Conservation (phyloP, 2,797 vertebrate species). For the Leptoclinus maculatus region DNA sequence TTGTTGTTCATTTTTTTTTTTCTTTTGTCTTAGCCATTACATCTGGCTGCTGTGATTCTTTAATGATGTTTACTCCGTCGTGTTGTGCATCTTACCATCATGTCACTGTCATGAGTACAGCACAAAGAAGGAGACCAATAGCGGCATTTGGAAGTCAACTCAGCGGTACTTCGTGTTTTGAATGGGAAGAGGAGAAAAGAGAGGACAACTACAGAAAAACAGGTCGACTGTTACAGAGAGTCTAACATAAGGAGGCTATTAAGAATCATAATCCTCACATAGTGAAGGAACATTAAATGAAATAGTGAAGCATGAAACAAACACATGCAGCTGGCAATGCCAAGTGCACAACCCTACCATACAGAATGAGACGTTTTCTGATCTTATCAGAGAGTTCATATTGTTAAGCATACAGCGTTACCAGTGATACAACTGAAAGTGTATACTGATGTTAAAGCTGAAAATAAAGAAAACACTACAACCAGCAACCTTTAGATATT, state of each 20-base stretch:
- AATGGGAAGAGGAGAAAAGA: slow-evolving; percentile 13
- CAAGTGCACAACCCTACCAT: slow-evolving; percentile 29
- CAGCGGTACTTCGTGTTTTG: slow-evolving; percentile 27
- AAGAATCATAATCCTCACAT: slow-evolving; percentile 56
- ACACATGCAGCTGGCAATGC: slow-evolving; percentile 50
- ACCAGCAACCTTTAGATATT: slow-evolving; percentile 34
- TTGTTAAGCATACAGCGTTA: slow-evolving; percentile 17
- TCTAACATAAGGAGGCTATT: slow-evolving; percentile 62
- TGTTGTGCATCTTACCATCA: slow-evolving; percentile 29
- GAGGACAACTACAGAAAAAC: slow-evolving; percentile 19
- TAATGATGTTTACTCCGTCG: slow-evolving; percentile 36
- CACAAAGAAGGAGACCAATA: slow-evolving; percentile 22
- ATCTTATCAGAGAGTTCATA: slow-evolving; percentile 40
- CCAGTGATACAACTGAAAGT: slow-evolving; percentile 21
- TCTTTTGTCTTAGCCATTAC: slow-evolving; percentile 9
- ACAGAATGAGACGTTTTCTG: slow-evolving; percentile 45
- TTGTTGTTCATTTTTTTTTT: neutral
- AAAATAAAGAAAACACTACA: slow-evolving; percentile 15
- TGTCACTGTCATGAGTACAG: slow-evolving; percentile 7
- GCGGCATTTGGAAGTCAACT: neutral
- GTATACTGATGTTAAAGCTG: slow-evolving; percentile 6
- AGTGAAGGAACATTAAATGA: slow-evolving; percentile 64
- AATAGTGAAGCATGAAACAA: slow-evolving; percentile 68
- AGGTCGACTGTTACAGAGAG: slow-evolving; percentile 51
- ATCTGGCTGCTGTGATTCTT: slow-evolving; percentile 20